A percentile compares a stretch with the other conserved stretches of the same genome.
Evolutionary conservation across 2,888 invertebrate genomes (phyloP).

Genomic region (Aplocera efformata): DNA sequence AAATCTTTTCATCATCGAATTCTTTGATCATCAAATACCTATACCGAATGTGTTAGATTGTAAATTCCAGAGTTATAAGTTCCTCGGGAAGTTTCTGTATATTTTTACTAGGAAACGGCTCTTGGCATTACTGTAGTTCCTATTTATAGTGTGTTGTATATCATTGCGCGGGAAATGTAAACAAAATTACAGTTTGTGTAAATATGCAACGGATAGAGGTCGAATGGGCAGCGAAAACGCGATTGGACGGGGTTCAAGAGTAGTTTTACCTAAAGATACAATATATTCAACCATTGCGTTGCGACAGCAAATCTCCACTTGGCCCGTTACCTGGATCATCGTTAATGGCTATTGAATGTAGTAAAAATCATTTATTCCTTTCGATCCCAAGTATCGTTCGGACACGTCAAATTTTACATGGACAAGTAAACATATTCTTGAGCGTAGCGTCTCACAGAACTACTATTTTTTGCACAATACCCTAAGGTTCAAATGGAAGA

Average conservation of each 20-base stretch:
- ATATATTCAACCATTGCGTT: too few species aligned
- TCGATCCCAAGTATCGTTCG: too few species aligned
- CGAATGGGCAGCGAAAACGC: slow-evolving; percentile 4
- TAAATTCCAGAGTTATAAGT: slow-evolving; percentile 2
- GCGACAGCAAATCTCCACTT: too few species aligned
- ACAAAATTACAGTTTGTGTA: slow-evolving; percentile 58
- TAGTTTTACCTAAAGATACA: not conserved
- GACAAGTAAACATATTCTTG: too few species aligned
- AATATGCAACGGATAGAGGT: slow-evolving; percentile 34
- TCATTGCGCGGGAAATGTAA: slow-evolving; percentile 56
- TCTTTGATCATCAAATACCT: slow-evolving; percentile 11
- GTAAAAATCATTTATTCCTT: too few species aligned
- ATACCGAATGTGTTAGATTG: slow-evolving; percentile 4
- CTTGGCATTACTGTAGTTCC: slow-evolving; percentile 41
- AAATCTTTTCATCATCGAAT: not conserved
- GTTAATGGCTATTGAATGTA: too few species aligned
- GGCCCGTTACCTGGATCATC: too few species aligned
- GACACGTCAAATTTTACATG: too few species aligned
- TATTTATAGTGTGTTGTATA: slow-evolving; percentile 52
- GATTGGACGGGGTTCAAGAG: slow-evolving; percentile 1
- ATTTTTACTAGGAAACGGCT: slow-evolving; percentile 39
- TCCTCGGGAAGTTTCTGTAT: slow-evolving; percentile 29
- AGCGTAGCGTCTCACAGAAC: too few species aligned
- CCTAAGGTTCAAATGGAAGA: too few species aligned
- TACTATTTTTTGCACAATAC: too few species aligned